Evolutionary conservation across 1,140 invertebrate genomes (phyloP), one percentile per base, ranked within the genome.

Genomic region (Potamilus streckersoni): DNA sequence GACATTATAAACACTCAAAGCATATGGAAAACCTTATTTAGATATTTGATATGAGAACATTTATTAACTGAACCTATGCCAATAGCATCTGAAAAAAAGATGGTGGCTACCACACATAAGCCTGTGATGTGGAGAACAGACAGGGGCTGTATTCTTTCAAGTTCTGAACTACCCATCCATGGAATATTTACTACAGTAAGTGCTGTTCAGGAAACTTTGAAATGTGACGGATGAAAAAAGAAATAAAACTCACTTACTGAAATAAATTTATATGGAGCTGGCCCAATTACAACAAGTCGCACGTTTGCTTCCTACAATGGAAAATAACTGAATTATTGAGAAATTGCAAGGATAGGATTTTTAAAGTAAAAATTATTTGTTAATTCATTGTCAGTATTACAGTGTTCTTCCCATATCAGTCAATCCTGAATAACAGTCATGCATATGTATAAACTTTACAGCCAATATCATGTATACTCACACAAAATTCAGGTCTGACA

Each of bases 211-310:
- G 38, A 49, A 49, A 49, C 38, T 8, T 8, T 11, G 38, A 6
- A 49, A 49, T 5, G 38, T 11, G 11, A 49, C 6, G 11, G 38
- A 11, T 49, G 15, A 49, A 62, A 23, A 15, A 38, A 20, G 38
- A 71, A 76, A 65, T 16, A 62, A 16, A 1, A n/a, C 6, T 13
- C 8, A 80, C 78, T 73, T 74, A 87, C 86, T 71, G 80, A 79
- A 56, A 87, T 87, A 78, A 83, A 83, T 69, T 83, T 86, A 23
- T 78, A 79, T 14, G 84, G 85, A 72, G 86, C 85, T 67, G 82
- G 83, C 23, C 85, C 84, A 59, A 87, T 85, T 6, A 84, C 83
- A 31, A 87, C 86, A 20, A 87, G 27, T 66, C 82, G 65, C 2
- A 85, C 83, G 79, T 82, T 79, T 64, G 82, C 84, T 65, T 82